Conservation (phyloP, 1,140 invertebrate species). For the Diachasmimorpha longicaudata region DNA sequence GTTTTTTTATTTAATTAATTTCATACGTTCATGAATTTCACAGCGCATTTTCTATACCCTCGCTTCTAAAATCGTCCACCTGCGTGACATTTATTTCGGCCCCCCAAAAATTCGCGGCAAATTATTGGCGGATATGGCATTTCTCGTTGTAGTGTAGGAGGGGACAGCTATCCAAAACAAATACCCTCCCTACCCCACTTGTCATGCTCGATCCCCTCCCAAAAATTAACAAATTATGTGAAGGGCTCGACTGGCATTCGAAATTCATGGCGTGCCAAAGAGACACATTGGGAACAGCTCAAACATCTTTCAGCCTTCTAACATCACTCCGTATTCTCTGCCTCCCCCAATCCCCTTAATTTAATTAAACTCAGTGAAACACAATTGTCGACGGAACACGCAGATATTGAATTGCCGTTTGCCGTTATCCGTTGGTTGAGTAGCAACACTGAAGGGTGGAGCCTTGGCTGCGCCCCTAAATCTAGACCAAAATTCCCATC, state of each 20-base stretch:
- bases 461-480: not conserved
- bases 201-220: conserved; percentile 13
- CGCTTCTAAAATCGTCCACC: not conserved
- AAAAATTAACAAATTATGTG: conserved; percentile 34
- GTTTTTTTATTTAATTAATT: conserved; percentile 22
- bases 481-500: not conserved
- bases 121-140: conserved; percentile 11
- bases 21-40: conserved; percentile 33
- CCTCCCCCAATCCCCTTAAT: not conserved
- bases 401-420: not conserved
- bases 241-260: conserved; percentile 30
- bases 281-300: conserved; percentile 27
- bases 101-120: conserved; percentile 4
- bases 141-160: not conserved
- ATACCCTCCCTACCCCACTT: conserved; percentile 31
- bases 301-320: not conserved
- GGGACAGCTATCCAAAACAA: conserved; percentile 32
- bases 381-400: not conserved
- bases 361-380: not conserved
- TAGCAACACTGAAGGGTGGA: not conserved
- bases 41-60: conserved; percentile 9
- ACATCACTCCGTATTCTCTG: not conserved
- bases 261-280: conserved; percentile 32
- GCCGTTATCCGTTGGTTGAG: not conserved
- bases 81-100: conserved; percentile 18